Evolutionary conservation across 2,113 vertebrate species (phyloP), one percentile per base, ranked within the genome.

Genomic region (Alces alces): DNA sequence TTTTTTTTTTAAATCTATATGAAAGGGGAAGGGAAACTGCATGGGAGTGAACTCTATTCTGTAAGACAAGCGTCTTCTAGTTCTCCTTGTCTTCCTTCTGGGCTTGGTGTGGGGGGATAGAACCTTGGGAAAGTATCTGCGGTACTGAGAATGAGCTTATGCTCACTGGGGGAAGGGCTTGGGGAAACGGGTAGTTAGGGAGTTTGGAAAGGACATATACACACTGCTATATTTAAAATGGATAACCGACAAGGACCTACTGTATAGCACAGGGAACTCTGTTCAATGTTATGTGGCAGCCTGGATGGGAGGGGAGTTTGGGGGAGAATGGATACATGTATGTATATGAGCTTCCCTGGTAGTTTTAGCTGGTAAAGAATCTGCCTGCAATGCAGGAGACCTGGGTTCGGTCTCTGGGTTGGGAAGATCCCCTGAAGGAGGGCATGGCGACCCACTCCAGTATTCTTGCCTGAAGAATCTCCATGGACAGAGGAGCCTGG

Each of bases 1-100:
- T 7, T 85, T 54, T 25, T 36, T 14, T 3, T 14, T 73, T 43
- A 25, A 76, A 52, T 50, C 33, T 78, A 5, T 33, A 60, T 83
- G 57, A 95, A 91, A 98, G 86, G 1, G 84, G 94, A 98, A 93
- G 89, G 78, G 80, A 96, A 96, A 96, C 45, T 58, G 11, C 11
- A 43, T 0, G 11, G 7, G n/a, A 79, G 15, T 43, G 11, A 88
- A 57, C 30, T 70, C 52, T 83, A 4, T 19, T 89, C 66, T 91
- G 19, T 79, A 76, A 79, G 60, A 64, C 15, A 54, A 89, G 21
- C 0, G 0, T 70, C 66, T 60, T 70, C 76, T 23, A 19, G 52
- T 93, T 94, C 89, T 95, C 45, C 76, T 82, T 91, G 87, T 47
- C 83, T 70, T 76, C 91, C 25, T 57, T 30, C 43, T 17, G 4